These are phyloP conservation scores for Spea multiplicata DNA, from an alignment of 2,113 vertebrate species.

Conservation along the genomic window DNA sequence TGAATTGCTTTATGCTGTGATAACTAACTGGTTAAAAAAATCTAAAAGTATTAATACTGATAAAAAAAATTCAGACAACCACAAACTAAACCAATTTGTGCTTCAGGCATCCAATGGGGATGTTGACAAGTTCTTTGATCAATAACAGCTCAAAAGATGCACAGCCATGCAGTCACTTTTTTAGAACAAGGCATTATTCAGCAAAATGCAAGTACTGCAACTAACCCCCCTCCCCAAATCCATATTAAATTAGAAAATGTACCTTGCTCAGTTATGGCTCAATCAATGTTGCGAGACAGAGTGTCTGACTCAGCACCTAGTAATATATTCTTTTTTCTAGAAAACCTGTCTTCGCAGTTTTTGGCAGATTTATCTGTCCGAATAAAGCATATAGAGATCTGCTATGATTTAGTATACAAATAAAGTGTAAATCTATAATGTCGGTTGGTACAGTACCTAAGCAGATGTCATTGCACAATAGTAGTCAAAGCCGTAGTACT, in stretches of 20 bases:
- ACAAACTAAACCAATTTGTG: slow-evolving; percentile 7
- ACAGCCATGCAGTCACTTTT: slow-evolving; percentile 3
- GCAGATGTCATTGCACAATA: too few relatives aligned
- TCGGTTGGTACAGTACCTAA: too few relatives aligned
- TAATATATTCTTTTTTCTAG: not conserved
- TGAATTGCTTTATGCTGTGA: too few relatives aligned
- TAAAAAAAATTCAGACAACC: not conserved
- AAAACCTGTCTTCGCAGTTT: not conserved
- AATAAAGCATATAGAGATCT: not conserved
- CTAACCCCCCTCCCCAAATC: slow-evolving; percentile 26
- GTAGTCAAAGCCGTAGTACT: too few relatives aligned
- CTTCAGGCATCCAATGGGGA: not conserved
- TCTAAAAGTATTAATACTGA: not conserved
- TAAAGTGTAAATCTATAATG: not conserved
- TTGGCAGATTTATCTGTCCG: slow-evolving; percentile 10
- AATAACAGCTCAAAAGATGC: slow-evolving; percentile 11
- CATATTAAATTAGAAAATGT: slow-evolving; percentile 45
- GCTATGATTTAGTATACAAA: not conserved
- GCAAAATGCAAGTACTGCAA: slow-evolving; percentile 21
- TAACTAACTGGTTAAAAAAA: not conserved
- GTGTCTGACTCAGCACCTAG: slow-evolving; percentile 21
- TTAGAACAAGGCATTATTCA: slow-evolving; percentile 28
- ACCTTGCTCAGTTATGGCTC: not conserved
- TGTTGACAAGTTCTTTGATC: slow-evolving; percentile 24
- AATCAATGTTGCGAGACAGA: slow-evolving; percentile 24